A percentile compares a stretch with the other conserved stretches of the same genome.
Evolutionary conservation across 2,888 invertebrate species (phyloP).

Genomic region (Hypena proboscidalis): DNA sequence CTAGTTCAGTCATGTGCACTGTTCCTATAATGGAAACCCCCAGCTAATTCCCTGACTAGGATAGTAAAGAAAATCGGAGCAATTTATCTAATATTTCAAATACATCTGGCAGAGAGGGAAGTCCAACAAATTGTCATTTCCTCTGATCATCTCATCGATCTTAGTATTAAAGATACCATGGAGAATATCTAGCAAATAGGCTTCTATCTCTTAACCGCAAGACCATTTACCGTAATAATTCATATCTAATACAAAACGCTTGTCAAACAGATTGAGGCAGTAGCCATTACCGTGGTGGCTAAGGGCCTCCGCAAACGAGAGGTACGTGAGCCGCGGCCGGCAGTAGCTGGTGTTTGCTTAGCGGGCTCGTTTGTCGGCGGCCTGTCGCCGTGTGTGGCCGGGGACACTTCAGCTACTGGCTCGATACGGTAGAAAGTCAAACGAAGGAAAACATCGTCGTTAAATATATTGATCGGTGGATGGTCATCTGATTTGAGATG

Average conservation of each 20-base stretch:
- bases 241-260: conserved; percentile 32
- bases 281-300: conserved; percentile 40
- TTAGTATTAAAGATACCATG: no score
- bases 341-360: conserved; percentile 59
- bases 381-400: conserved; percentile 68
- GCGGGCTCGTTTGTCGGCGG: conserved; percentile 64
- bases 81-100: no score
- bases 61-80: no score
- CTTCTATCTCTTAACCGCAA: conserved; percentile 2
- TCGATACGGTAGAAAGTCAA: conserved; percentile 38
- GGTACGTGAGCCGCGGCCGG: conserved; percentile 34
- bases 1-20: no score
- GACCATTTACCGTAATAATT: conserved; percentile 15
- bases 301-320: conserved; percentile 40
- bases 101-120: no score
- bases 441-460: conserved; percentile 35
- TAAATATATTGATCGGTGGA: conserved; percentile 19
- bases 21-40: no score
- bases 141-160: no score
- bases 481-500: neutral
- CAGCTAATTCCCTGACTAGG: no score
- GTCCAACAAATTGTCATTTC: no score
- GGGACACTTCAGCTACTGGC: conserved; percentile 27
- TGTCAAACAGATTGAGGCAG: conserved; percentile 36
- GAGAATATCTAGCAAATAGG: no score